Conservation (phyloP, 2,113 vertebrate species). For the Brachyistius frenatus region DNA sequence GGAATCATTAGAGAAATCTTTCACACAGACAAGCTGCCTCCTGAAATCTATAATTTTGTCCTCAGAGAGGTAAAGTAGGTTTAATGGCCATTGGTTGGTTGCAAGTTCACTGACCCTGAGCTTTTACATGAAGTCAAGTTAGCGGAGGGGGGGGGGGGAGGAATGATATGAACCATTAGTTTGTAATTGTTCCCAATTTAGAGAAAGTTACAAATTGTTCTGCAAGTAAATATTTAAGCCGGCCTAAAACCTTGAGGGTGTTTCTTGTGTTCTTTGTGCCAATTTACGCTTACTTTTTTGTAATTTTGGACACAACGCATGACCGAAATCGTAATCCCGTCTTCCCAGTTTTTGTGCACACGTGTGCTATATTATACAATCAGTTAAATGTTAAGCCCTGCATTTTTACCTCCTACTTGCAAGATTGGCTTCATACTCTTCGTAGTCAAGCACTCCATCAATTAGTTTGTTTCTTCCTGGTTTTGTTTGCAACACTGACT, state of each 20-base stretch:
- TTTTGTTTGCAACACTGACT: no score
- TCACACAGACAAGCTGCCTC: not conserved
- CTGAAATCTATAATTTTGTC: conserved; percentile 12
- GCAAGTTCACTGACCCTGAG: not conserved
- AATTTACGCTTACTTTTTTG: not conserved
- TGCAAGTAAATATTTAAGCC: not conserved
- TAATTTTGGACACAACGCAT: not conserved
- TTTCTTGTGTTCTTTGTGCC: no score
- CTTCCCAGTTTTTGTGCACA: no score
- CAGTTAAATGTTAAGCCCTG: no score
- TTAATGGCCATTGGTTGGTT: conserved; percentile 18
- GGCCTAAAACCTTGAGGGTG: no score
- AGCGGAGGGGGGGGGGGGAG: not conserved
- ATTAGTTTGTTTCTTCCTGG: no score
- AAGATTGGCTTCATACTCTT: no score
- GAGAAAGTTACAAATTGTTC: not conserved
- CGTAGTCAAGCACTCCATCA: no score
- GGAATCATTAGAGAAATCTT: not conserved
- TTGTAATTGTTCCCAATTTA: not conserved
- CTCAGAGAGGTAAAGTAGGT: not conserved
- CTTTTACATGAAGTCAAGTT: not conserved
- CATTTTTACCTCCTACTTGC: no score
- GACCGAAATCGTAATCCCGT: no score
- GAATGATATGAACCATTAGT: not conserved
- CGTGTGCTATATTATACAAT: no score